Base-by-base conservation (phyloP, 2,888 invertebrate species). In the Griposia aprilina region DNA sequence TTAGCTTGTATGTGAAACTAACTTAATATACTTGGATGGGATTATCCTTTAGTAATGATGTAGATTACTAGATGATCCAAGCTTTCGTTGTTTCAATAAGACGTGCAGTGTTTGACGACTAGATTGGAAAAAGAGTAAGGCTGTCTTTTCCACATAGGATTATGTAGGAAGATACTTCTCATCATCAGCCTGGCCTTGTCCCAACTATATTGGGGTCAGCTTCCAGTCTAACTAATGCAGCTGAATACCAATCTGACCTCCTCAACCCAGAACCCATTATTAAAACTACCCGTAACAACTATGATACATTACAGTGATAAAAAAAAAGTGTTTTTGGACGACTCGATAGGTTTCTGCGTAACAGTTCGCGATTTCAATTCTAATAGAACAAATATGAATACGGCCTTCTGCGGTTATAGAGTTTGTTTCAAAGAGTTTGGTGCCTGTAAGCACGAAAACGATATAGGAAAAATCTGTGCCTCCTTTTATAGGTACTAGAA, bases 311-410 rank as follows among this genome's bases (percentile, higher is more conserved):
- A 0, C 41, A 10, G 45, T 10, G 45, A 10, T 2, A 0, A 11
- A 62, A 36, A 60, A 75, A 52, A 41, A 15, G 5, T n/a, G 20
- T 11, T 45, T 78, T 45, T 60, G 0, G 6, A 15, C 23, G 10
- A 11, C 10, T 50, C 23, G 7, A 67, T 75, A 52, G 41, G n/a
- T n/a, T 59, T 69, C 41, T 41, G 50, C 3, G 36, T 41, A 48
- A 55, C 45, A 36, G 11, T 67, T 48, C 20, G 13, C 3, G 6
- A 69, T 71, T 77, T 50, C 81, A 59, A 52, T 81, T 81, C 41
- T 50, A 41, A 60, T 30, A 41, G n/a, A 59, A 60, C 41, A 52
- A 60, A 60, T 60, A 78, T 81, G n/a, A 59, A 81, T 30, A 81
- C 36, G 6, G 20, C 2, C 7, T 50, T 80, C n/a, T 36, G 36